Conservation (phyloP, 2,888 invertebrate species). For the Alsophila aescularia region DNA sequence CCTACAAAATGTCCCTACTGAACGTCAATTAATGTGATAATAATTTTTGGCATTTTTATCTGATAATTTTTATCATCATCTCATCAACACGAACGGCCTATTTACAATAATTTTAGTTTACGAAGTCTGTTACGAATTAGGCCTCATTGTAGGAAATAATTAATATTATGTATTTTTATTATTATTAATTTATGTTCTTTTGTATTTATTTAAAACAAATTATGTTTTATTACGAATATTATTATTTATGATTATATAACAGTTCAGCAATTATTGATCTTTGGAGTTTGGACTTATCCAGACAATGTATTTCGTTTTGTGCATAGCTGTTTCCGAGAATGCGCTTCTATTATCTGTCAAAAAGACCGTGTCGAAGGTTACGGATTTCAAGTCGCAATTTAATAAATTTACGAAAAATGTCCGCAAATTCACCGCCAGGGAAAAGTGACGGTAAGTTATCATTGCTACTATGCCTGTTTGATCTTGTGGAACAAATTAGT, state of each 20-base stretch:
- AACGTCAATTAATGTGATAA: no score
- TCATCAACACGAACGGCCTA: no score
- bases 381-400: constrained; percentile 73
- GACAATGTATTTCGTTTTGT: not conserved
- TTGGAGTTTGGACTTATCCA: constrained; percentile 5
- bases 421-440: constrained; percentile 76
- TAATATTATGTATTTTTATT: no score
- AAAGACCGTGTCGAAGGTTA: constrained; percentile 64
- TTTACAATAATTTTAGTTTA: no score
- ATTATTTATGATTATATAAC: not conserved
- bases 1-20: no score
- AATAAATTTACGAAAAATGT: constrained; percentile 71
- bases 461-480: constrained; percentile 3
- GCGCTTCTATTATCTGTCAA: constrained; percentile 49
- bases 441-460: constrained; percentile 68
- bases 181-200: no score
- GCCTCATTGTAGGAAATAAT: no score
- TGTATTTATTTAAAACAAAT: not conserved
- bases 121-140: no score
- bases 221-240: no score
- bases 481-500: constrained; percentile 22
- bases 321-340: constrained; percentile 59
- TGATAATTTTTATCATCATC: no score
- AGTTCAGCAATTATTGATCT: constrained; percentile 25
- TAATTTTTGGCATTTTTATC: no score